Evolutionary conservation across 2,113 vertebrate genomes (phyloP).

Genomic region (Paradoxurus hermaphroditus): DNA sequence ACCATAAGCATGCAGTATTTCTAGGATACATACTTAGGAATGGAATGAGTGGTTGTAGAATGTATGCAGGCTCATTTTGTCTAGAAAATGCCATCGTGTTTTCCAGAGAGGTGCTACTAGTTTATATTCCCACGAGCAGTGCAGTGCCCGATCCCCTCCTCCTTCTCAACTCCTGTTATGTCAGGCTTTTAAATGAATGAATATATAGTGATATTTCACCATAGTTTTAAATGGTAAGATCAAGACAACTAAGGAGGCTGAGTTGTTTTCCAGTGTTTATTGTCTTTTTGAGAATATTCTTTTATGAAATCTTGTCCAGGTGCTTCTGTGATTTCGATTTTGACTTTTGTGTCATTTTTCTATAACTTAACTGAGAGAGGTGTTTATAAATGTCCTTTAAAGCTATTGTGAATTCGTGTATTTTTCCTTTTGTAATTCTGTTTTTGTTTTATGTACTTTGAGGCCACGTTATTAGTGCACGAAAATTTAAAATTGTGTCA

Average conservation of each 20-base stretch:
- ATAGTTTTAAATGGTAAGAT: not conserved
- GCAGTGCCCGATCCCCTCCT: not conserved
- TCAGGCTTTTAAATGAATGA: not conserved
- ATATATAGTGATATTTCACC: not conserved
- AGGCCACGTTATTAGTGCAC: not conserved
- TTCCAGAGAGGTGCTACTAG: not conserved
- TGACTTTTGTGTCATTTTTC: not conserved
- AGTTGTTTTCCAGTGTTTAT: not conserved
- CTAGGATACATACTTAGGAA: not conserved
- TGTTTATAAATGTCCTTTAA: not conserved
- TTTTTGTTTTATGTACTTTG: not conserved
- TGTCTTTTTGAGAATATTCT: not conserved
- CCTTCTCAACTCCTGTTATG: not conserved
- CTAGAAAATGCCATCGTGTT: not conserved
- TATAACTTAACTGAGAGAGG: not conserved
- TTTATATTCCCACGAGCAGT: not conserved
- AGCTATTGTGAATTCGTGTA: not conserved
- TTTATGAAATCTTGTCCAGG: not conserved
- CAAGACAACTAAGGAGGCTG: not conserved
- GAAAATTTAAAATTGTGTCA: not conserved
- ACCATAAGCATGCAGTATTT: not conserved
- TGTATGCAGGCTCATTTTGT: not conserved
- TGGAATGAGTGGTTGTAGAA: not conserved
- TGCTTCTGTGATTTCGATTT: not conserved
- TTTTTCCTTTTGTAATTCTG: not conserved